Base-by-base conservation (phyloP, 64 coral and sea anemone species). In the Porites australiensis region DNA sequence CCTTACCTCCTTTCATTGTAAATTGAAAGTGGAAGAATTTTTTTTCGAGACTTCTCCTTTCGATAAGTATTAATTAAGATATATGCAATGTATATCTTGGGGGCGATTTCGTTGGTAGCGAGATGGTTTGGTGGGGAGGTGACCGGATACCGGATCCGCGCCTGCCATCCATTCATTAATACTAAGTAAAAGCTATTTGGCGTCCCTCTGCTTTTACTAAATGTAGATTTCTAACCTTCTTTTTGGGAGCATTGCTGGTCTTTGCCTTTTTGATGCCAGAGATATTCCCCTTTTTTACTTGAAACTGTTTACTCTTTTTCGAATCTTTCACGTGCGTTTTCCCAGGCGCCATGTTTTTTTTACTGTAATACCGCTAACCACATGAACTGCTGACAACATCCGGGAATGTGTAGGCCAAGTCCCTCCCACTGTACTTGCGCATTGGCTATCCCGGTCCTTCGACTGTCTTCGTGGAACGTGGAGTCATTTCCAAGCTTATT, bases 321-420 rank as follows among this genome's bases (percentile, higher is more conserved):
- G 13, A 75, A 70, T 58, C 50, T 43, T 62, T 71, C 53, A 62
- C 51, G 9, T 58, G 50, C 18, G 19, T 72, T 68, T 79, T 86
- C 5, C 82, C 73, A 13, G 91, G 91, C 91, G 91, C 72, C 91
- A 93, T 93, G 72, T 87, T 87, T 78, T 73, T 18, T 15, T 81
- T 63, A 37, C 3, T 23, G 15, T 6, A 19, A 68, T 10, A 84
- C 62, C 81, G 81, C 81, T 84, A 6, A 5, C 47, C 44, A 84
- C 16, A 64, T 8, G 1, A 15, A 76, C 45, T 78, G 18, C 51
- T 78, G 20, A 2, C 21, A 8, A 76, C 61, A 84, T 84, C 81
- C 81, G 81, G 81, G 81, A 51, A 8, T 48, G 50, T 52, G 47
- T 46, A 52, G 19, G 46, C 61, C 15, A 12, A 51, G 81, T 84